Percentiles rank a stretch among this genome's conserved stretches.
These are phyloP conservation scores for Intellagama lesueurii DNA, from an alignment of 2,797 vertebrate genomes.

Conservation along the genomic window DNA sequence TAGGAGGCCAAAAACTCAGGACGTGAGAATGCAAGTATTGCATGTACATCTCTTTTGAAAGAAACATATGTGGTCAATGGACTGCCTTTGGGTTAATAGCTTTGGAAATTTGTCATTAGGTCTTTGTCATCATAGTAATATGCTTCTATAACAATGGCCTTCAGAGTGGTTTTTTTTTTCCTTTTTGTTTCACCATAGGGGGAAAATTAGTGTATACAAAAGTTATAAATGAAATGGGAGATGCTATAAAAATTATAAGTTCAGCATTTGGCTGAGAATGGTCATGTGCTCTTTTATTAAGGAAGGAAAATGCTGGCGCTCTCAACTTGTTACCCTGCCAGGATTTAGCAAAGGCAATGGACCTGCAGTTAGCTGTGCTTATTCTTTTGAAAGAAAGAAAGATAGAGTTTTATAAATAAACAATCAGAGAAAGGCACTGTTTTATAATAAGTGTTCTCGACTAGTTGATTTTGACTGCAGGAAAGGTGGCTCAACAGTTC, in stretches of 20 bases:
- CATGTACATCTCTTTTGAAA: no score
- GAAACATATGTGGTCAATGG: no score
- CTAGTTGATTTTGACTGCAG: slow-evolving; percentile 8
- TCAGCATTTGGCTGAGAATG: neutral
- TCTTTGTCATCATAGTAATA: neutral
- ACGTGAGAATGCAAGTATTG: no score
- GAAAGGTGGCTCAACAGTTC: neutral
- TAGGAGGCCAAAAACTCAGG: no score
- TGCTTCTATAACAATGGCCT: no score
- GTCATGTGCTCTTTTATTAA: neutral
- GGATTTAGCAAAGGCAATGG: neutral
- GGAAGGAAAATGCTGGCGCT: neutral
- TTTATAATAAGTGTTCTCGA: slow-evolving; percentile 3
- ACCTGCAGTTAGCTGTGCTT: neutral
- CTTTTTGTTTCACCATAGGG: neutral
- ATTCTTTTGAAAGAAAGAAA: neutral
- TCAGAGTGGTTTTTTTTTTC: no score
- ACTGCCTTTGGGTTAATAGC: neutral
- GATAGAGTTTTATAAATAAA: slow-evolving; percentile 19
- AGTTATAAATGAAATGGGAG: neutral
- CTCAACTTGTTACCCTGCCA: neutral
- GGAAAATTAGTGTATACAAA: neutral
- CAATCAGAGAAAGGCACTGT: slow-evolving; percentile 15
- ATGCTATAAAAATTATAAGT: neutral
- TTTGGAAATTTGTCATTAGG: neutral